Evolutionary conservation across 2,113 vertebrate species (phyloP).

Genomic region (Cepphus grylle): DNA sequence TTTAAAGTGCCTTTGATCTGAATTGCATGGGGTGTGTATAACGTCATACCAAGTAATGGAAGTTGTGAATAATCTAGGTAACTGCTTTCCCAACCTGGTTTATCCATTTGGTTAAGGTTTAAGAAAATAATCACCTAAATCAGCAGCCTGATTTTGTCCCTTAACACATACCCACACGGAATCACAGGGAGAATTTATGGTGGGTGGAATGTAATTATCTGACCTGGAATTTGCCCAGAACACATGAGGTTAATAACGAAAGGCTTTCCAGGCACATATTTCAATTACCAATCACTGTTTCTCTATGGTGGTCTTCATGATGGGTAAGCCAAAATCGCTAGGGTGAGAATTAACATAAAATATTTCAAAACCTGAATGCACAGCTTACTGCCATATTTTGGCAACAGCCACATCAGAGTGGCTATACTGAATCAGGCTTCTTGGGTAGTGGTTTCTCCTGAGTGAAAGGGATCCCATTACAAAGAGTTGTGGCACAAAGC

Average conservation of each 20-base stretch:
- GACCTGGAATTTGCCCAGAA: conserved; percentile 1
- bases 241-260: background rate
- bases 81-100: background rate
- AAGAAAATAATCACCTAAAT: background rate
- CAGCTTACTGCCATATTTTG: background rate
- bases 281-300: background rate
- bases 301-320: background rate
- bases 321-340: conserved; percentile 4
- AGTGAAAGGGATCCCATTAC: background rate
- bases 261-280: conserved; percentile 16
- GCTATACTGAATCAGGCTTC: background rate
- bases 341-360: conserved; percentile 15
- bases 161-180: background rate
- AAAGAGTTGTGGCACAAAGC: background rate
- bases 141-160: background rate
- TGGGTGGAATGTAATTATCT: conserved; percentile 9
- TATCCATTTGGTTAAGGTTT: background rate
- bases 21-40: background rate
- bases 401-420: background rate
- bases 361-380: background rate
- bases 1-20: background rate
- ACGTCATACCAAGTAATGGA: background rate
- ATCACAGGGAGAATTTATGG: background rate
- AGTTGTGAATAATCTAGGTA: background rate
- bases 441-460: background rate